These are phyloP conservation scores for Orycteropus afer DNA, from an alignment of 2,113 vertebrate species.

Conservation along the genomic window DNA sequence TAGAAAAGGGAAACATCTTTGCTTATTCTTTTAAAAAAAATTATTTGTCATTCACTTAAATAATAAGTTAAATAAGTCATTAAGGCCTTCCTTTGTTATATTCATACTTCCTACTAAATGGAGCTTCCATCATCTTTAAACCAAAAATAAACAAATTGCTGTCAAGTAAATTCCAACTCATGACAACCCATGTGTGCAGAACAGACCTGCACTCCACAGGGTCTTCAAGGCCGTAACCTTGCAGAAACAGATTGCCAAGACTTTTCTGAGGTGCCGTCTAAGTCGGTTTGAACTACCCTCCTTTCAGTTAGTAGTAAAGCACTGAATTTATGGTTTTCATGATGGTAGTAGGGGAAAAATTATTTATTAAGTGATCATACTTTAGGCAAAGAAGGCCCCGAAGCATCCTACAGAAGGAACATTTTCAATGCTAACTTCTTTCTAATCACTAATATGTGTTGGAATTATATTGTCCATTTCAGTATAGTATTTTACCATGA, in stretches of 20 bases:
- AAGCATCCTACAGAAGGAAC: not conserved
- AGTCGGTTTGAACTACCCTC: not conserved
- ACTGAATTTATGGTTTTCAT: not conserved
- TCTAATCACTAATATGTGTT: not conserved
- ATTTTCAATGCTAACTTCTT: not conserved
- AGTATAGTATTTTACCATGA: not conserved
- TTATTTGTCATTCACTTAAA: conserved; percentile 4
- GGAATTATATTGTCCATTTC: not conserved
- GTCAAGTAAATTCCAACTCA: not conserved
- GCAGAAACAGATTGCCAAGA: not conserved
- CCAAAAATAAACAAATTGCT: not conserved
- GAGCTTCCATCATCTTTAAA: conserved; percentile 11
- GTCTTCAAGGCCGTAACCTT: not conserved
- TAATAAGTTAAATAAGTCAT: not conserved
- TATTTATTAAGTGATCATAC: not conserved
- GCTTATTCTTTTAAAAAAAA: not conserved
- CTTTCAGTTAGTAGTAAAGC: not conserved
- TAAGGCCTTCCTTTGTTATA: not conserved
- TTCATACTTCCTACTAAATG: not conserved
- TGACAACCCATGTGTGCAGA: not conserved
- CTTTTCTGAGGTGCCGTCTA: not conserved
- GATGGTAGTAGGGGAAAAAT: not conserved
- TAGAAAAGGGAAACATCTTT: not conserved
- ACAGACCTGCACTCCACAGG: too few species aligned
- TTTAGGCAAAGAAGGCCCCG: not conserved